Evolutionary conservation across 2,888 invertebrate species (phyloP), one percentile per base, ranked within the genome.

Genomic region (Tupiocoris notatus): DNA sequence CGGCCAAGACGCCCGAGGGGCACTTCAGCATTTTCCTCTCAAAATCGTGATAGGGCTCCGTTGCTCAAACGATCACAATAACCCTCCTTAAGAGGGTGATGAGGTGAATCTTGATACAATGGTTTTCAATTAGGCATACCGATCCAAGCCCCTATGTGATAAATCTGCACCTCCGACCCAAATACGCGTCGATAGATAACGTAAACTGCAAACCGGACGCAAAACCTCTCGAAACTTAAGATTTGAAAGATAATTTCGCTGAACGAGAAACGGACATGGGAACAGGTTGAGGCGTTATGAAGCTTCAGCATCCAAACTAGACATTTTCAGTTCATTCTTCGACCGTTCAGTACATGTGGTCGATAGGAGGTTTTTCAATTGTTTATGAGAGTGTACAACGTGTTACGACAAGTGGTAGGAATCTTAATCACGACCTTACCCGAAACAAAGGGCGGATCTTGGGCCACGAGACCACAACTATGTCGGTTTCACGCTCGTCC

Each of bases 61-160:
- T 59, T 59, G 59, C 59, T 59, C 18, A n/a, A 59, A n/a, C 18
- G 59, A 59, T 59, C 18, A 39, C 65, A 39, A 65, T 65, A 65
- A 65, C 39, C 20, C 25, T 39, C 39, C 39, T 24, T 20, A 17
- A 16, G 22, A 18, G 24, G 17, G 25, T 17, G 24, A 6, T 65
- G 65, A 65, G 65, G 65, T 65, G 65, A 25, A 65, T 65, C 65
- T 65, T 65, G 65, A 65, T 65, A 39, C 39, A 65, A 25, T 20
- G 65, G 39, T 6, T 39, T 65, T 65, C 65, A 65, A 65, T 65
- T 65, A 39, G 65, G 39, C 39, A 7, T 7, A 39, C 39, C 39
- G 39, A 39, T 12, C 39, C 39, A 39, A 3, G 39, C 39, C 39
- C 39, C 39, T 7, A 39, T 39, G 39, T 39, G 39, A 39, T 39